Conservation (phyloP, 2,797 vertebrate genomes). For the Periophthalmus magnuspinnatus region DNA sequence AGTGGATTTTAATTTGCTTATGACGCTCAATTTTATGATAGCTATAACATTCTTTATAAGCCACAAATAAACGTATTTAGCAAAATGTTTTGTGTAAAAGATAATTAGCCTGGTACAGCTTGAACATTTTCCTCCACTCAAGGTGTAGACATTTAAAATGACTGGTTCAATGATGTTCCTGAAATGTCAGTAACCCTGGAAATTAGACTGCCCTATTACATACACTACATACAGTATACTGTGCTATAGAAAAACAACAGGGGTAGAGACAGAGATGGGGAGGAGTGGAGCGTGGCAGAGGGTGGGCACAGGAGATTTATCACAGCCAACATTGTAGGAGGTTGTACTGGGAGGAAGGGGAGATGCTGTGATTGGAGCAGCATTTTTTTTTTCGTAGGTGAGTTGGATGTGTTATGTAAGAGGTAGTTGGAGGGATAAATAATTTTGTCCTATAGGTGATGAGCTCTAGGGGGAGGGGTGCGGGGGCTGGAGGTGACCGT, state of each 20-base stretch:
- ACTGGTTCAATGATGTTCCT: background rate
- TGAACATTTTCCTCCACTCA: background rate
- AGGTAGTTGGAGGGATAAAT: constrained; percentile 31
- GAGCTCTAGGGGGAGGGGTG: constrained; percentile 35
- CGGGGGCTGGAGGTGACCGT: constrained; percentile 41
- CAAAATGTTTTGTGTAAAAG: background rate
- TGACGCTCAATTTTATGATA: background rate
- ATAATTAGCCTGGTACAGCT: background rate
- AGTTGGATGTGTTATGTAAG: constrained; percentile 64
- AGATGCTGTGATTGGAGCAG: constrained; percentile 44
- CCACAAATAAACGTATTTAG: background rate
- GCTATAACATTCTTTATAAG: background rate
- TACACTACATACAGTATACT: background rate
- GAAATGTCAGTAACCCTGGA: background rate
- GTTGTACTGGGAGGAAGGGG: constrained; percentile 30
- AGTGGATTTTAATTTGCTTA: too few species aligned
- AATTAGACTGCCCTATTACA: background rate
- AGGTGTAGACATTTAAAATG: background rate
- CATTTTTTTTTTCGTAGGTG: constrained; percentile 35
- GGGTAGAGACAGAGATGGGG: constrained; percentile 16
- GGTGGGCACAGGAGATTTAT: constrained; percentile 59
- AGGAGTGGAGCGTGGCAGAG: constrained; percentile 22
- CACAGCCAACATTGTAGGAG: constrained; percentile 48
- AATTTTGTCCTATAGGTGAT: constrained; percentile 47
- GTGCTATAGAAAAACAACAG: constrained; percentile 25